A percentile compares a stretch with the other conserved stretches of the same genome.
These are phyloP conservation scores for Lamellibrachia luymesi DNA, from an alignment of 1,140 invertebrate species.

Conservation along the genomic window DNA sequence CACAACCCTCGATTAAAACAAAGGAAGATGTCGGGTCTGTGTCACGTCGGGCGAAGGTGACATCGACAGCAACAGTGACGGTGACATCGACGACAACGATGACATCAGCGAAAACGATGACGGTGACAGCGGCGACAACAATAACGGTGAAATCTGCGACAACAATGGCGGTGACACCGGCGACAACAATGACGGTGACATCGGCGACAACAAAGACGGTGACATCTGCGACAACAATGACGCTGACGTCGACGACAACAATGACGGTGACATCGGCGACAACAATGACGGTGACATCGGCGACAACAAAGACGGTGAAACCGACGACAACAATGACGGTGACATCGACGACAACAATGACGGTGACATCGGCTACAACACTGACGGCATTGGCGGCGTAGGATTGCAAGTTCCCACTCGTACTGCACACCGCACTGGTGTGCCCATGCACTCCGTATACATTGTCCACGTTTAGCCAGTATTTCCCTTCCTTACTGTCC, in stretches of 20 bases:
- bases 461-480: too few species aligned
- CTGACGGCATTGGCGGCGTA: constrained; percentile 81
- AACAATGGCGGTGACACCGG: constrained; percentile 90
- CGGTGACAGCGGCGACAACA: constrained; percentile 49
- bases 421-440: too few species aligned
- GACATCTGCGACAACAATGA: background rate
- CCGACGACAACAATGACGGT: background rate
- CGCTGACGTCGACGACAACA: constrained; percentile 71
- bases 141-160: constrained; percentile 84
- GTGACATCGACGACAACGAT: too few species aligned
- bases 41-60: too few species aligned
- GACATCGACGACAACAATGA: too few species aligned
- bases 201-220: background rate
- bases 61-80: too few species aligned
- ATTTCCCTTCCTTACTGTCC: too few species aligned
- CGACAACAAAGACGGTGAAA: background rate
- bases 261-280: constrained; percentile 87
- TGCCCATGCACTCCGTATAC: too few species aligned
- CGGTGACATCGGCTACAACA: constrained; percentile 49
- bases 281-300: constrained; percentile 32
- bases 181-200: constrained; percentile 57
- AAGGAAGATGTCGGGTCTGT: too few species aligned
- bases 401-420: too few species aligned
- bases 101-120: too few species aligned
- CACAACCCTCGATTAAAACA: too few species aligned